Percentiles rank a stretch among this genome's conserved stretches.
Evolutionary conservation across 2,797 vertebrate genomes (phyloP).

Genomic region (Sebastolobus altivelis): DNA sequence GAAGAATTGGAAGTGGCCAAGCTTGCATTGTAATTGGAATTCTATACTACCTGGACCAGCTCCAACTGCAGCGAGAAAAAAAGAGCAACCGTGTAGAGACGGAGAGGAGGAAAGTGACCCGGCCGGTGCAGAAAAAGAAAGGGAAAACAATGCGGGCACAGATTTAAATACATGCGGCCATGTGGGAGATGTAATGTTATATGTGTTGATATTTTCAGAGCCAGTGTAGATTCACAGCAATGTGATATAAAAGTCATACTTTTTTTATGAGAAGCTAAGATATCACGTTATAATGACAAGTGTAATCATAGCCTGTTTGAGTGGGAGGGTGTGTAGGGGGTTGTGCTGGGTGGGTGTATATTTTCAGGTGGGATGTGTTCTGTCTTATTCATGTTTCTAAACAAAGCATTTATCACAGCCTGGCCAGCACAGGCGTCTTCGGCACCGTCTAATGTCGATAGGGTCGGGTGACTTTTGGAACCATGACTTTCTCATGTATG

Average conservation of each 20-base stretch:
- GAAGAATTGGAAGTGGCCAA: constrained; percentile 72
- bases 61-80: constrained; percentile 53
- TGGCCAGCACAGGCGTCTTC: constrained; percentile 74
- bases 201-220: constrained; percentile 68
- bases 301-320: constrained; percentile 71
- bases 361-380: constrained; percentile 76
- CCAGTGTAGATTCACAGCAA: constrained; percentile 48
- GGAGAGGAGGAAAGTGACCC: constrained; percentile 39
- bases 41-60: constrained; percentile 64
- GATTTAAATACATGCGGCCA: constrained; percentile 55
- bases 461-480: constrained; percentile 79
- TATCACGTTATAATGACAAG: constrained; percentile 66
- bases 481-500: constrained; percentile 82
- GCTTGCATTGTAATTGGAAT: constrained; percentile 77
- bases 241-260: constrained; percentile 46
- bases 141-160: constrained; percentile 45
- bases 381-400: constrained; percentile 84
- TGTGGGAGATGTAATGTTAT: constrained; percentile 58
- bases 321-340: constrained; percentile 36
- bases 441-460: constrained; percentile 76
- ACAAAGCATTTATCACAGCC: constrained; percentile 86
- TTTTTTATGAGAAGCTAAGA: constrained; percentile 42
- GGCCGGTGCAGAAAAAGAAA: constrained; percentile 32
- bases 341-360: constrained; percentile 72
- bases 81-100: constrained; percentile 34